Evolutionary conservation across 1,140 invertebrate species (phyloP).

Genomic region (Propsilocerus akamusi): DNA sequence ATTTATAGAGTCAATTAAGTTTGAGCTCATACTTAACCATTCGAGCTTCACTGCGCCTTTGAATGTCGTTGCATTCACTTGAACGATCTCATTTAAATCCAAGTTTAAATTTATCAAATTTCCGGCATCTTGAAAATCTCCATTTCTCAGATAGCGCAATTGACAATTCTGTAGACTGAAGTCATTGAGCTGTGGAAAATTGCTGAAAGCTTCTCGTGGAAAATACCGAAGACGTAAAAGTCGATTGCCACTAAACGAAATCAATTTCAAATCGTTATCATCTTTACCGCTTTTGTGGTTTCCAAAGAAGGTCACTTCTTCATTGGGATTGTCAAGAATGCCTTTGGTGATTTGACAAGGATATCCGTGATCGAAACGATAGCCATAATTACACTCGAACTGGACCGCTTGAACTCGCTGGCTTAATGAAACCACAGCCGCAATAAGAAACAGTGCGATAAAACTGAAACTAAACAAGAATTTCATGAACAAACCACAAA

Average conservation of each 20-base stretch:
- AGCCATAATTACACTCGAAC: neutral
- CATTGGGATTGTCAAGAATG: neutral
- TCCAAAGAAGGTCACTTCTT: neutral
- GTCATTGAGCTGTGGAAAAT: neutral
- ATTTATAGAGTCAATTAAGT: neutral
- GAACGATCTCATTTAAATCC: neutral
- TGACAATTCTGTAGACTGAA: neutral
- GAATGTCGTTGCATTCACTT: neutral
- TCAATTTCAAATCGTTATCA: neutral
- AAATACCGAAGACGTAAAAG: neutral
- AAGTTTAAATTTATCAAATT: neutral
- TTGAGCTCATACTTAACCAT: neutral
- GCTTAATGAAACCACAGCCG: neutral
- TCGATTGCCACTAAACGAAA: neutral
- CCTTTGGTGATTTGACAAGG: constrained; percentile 1
- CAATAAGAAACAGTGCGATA: neutral
- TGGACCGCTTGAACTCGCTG: neutral
- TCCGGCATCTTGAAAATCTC: neutral
- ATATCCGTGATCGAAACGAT: neutral
- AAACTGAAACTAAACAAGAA: neutral
- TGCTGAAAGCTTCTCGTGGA: neutral
- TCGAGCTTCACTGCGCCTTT: neutral
- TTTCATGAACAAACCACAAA: too few species aligned
- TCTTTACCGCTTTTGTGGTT: neutral
- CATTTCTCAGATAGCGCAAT: neutral